Percentiles rank a stretch among this genome's conserved stretches.
phyloP scores from a whole-genome alignment of 2,888 invertebrate species.

The Mesodorylaimus sp. region DNA sequence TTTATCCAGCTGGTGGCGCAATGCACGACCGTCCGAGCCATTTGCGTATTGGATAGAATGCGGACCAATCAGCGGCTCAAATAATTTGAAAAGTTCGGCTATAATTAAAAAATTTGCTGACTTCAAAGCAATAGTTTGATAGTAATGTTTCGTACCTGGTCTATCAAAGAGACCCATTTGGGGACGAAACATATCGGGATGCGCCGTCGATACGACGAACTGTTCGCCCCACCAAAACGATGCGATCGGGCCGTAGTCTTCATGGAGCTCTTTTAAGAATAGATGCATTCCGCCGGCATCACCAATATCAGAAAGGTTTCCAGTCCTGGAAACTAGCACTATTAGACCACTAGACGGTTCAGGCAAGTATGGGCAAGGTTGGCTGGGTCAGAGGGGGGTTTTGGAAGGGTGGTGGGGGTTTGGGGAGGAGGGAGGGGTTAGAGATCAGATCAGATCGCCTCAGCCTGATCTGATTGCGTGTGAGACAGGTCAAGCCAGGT shows the following conservation, averaged over 20 bases:
- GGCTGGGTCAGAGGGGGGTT: too few species aligned
- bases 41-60: slow-evolving; percentile 12
- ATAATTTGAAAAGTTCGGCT: slow-evolving; percentile 24
- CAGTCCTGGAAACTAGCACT: slow-evolving; percentile 26
- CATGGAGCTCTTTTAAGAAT: slow-evolving; percentile 31
- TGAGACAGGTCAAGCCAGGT: too few species aligned
- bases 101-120: slow-evolving; percentile 12
- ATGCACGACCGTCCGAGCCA: slow-evolving; percentile 10
- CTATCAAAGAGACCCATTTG: slow-evolving; percentile 30
- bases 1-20: slow-evolving; percentile 5
- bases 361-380: too few species aligned
- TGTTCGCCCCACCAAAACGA: slow-evolving; percentile 33
- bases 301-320: slow-evolving; percentile 31
- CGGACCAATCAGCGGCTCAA: slow-evolving; percentile 24
- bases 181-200: slow-evolving; percentile 30
- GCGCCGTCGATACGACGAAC: slow-evolving; percentile 31
- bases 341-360: background rate
- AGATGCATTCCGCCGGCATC: slow-evolving; percentile 33
- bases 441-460: too few species aligned
- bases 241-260: slow-evolving; percentile 30
- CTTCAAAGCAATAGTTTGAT: slow-evolving; percentile 3
- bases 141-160: slow-evolving; percentile 22
- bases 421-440: too few species aligned
- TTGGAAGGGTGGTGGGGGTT: too few species aligned
- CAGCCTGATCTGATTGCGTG: too few species aligned